Percentiles rank a stretch among this genome's conserved stretches.
These are phyloP conservation scores for Heliconius aoede DNA, from an alignment of 2,888 invertebrate species.

Conservation along the genomic window DNA sequence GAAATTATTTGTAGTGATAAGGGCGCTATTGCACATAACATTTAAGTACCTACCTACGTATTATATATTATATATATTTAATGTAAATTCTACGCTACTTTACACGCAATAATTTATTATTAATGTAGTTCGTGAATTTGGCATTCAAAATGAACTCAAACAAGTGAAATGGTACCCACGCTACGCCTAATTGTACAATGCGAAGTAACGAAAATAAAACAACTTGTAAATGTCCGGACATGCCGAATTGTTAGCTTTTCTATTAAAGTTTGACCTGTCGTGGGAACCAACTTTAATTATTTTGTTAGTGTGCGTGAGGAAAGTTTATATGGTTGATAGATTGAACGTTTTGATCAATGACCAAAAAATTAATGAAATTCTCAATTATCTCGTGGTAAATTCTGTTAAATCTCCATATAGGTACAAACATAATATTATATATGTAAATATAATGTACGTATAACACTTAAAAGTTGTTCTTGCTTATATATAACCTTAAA, in stretches of 20 bases:
- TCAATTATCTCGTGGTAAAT: conserved; percentile 15
- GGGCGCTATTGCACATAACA: too few species aligned
- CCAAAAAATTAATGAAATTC: conserved; percentile 1
- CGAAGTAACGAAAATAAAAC: conserved; percentile 23
- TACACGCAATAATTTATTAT: too few species aligned
- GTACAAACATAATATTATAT: neutral
- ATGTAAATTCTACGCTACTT: too few species aligned
- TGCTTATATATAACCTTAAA: conserved; percentile 26
- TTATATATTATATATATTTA: too few species aligned
- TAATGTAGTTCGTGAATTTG: neutral
- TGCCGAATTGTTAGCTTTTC: conserved; percentile 40
- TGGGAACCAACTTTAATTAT: conserved; percentile 34
- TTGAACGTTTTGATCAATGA: conserved; percentile 9
- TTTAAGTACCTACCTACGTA: too few species aligned
- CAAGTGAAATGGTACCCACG: neutral
- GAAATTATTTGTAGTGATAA: too few species aligned
- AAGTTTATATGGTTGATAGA: conserved; percentile 20
- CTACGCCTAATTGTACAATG: conserved; percentile 15
- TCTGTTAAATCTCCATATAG: conserved; percentile 12
- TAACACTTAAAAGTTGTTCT: conserved; percentile 21
- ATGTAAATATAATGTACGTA: conserved; percentile 18
- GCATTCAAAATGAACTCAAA: conserved; percentile 6
- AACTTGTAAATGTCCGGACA: conserved; percentile 36
- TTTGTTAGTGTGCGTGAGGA: conserved; percentile 22
- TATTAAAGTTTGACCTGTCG: conserved; percentile 39